A percentile compares a stretch with the other conserved stretches of the same genome.
Evolutionary conservation across 2,888 invertebrate genomes (phyloP).

Genomic region (Leptopterna dolabrata): DNA sequence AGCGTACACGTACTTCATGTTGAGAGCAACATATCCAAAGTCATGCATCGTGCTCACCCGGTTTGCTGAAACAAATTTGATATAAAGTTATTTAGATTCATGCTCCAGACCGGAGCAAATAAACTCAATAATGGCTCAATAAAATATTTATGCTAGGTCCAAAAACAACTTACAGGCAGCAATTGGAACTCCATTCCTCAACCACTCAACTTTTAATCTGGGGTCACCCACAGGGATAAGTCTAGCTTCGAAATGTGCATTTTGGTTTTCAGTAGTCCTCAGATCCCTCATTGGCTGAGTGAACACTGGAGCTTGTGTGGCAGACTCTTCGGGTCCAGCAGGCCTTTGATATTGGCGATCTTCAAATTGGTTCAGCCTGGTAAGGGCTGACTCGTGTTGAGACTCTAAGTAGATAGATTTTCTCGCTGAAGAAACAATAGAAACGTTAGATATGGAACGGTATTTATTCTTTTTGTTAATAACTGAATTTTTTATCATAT

Average conservation of each 20-base stretch:
- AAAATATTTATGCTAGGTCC: too few relatives aligned
- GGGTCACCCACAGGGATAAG: conserved; percentile 95
- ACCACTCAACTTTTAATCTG: conserved; percentile 92
- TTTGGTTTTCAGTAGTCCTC: conserved; percentile 88
- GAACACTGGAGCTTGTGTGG: conserved; percentile 91
- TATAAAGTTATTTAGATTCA: neutral
- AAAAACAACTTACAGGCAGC: conserved; percentile 78
- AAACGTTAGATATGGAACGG: too few relatives aligned
- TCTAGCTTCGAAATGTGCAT: conserved; percentile 93
- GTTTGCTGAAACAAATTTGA: conserved; percentile 73
- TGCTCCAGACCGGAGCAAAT: too few relatives aligned
- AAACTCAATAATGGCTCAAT: too few relatives aligned
- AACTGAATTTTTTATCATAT: too few relatives aligned
- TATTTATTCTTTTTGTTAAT: too few relatives aligned
- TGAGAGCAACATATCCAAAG: conserved; percentile 95
- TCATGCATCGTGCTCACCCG: conserved; percentile 95
- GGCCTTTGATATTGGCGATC: conserved; percentile 80
- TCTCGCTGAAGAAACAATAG: conserved; percentile 68
- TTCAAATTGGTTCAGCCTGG: conserved; percentile 84
- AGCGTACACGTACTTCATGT: conserved; percentile 93
- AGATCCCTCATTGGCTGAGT: conserved; percentile 91
- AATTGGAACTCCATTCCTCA: conserved; percentile 90
- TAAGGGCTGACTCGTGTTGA: conserved; percentile 87
- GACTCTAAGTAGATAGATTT: conserved; percentile 89
- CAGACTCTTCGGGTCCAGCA: conserved; percentile 79